phyloP scores from a whole-genome alignment of 2,888 invertebrate genomes.

The Cerceris ruficornis region DNA sequence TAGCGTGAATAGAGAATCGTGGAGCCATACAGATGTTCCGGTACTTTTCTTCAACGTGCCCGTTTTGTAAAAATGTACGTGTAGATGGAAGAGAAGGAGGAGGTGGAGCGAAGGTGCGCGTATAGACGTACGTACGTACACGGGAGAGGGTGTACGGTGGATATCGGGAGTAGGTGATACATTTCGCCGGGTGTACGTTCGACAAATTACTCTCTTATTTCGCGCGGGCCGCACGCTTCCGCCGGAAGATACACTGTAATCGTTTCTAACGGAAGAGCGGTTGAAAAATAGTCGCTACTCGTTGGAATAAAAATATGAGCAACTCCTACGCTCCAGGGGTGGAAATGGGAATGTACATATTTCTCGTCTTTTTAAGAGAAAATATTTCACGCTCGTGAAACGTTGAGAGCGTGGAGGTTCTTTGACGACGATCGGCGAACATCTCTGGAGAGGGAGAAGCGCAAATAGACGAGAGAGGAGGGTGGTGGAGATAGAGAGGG shows the following conservation, averaged over 20 bases:
- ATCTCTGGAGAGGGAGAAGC: neutral
- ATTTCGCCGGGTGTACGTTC: constrained; percentile 31
- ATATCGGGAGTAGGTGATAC: constrained; percentile 25
- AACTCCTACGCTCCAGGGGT: constrained; percentile 3
- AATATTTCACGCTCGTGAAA: neutral
- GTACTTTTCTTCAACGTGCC: constrained; percentile 12
- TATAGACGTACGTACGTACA: too few relatives aligned
- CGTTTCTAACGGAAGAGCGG: constrained; percentile 35
- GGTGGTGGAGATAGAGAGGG: neutral
- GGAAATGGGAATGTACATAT: neutral
- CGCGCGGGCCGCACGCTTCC: constrained; percentile 13
- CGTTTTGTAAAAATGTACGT: constrained; percentile 14
- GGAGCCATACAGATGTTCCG: constrained; percentile 30
- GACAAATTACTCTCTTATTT: constrained; percentile 63
- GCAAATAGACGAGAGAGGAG: neutral
- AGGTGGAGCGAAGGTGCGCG: neutral
- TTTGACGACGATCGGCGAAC: neutral
- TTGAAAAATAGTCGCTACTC: constrained; percentile 31
- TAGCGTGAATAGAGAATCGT: constrained; percentile 55
- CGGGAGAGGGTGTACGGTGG: neutral
- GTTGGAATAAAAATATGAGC: constrained; percentile 33
- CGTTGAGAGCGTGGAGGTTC: neutral
- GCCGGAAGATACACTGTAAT: constrained; percentile 43
- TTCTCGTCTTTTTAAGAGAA: neutral
- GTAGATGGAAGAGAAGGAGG: neutral